A percentile compares a stretch with the other conserved stretches of the same genome.
Evolutionary conservation across 2,113 vertebrate genomes (phyloP).

Genomic region (Cervus canadensis): DNA sequence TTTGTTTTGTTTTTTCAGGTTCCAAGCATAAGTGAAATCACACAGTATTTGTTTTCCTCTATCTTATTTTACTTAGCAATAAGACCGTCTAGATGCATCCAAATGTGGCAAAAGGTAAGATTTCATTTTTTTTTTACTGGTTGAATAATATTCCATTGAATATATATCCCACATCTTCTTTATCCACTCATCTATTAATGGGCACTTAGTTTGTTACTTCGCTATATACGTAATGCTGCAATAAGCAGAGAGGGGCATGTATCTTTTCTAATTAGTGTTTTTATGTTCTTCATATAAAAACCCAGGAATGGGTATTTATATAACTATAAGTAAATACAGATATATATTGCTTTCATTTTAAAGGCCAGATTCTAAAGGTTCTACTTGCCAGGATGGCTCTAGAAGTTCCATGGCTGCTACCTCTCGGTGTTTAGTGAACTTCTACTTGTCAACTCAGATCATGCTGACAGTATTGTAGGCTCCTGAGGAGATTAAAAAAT

Average conservation of each 20-base stretch:
- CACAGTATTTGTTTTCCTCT: background rate
- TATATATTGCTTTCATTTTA: constrained; percentile 12
- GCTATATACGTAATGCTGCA: background rate
- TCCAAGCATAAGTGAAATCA: background rate
- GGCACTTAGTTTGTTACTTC: background rate
- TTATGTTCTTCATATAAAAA: background rate
- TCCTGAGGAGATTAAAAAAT: background rate
- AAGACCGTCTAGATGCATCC: background rate
- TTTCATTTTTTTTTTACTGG: background rate
- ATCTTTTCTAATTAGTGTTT: background rate
- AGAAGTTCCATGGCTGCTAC: background rate
- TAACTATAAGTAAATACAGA: background rate
- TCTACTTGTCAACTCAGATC: background rate
- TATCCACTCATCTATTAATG: background rate
- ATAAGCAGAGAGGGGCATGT: background rate
- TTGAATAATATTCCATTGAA: background rate
- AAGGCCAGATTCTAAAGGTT: background rate
- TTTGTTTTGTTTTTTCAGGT: background rate
- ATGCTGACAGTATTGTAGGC: background rate
- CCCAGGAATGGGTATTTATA: background rate
- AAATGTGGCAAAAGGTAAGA: background rate
- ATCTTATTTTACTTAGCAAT: background rate
- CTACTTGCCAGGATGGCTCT: background rate
- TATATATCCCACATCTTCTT: background rate
- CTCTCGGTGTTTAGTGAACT: background rate